Base-by-base conservation (phyloP, 1,140 invertebrate species). In the Drosophila busckii region DNA sequence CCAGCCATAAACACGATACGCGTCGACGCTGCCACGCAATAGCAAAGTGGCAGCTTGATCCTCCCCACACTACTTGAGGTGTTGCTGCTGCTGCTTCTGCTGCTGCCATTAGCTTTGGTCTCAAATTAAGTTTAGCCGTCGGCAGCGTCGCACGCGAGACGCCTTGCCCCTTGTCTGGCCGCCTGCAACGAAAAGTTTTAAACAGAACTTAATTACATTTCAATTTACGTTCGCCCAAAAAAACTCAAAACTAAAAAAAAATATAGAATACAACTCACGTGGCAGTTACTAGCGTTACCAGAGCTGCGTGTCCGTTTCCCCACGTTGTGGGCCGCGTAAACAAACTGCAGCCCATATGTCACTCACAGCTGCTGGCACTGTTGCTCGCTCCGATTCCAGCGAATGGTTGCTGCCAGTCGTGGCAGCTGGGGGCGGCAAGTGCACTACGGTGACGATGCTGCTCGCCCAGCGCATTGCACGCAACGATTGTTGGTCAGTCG, bases 401-500 rank as follows among this genome's bases (percentile, higher is more conserved):
- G 75, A 84, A 34, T 73, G 82, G 65, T 54, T 56, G 66, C 32
- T 46, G 7, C 69, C 68, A 1, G 55, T 46, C 8, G 49, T 49
- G 45, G 56, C 71, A 13, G 8, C 45, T 5, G 34, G 34, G 10
- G 64, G 71, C 28, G 38, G 52, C 12, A 70, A 60, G 7, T 85
- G 73, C 19, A 59, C 80, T 23, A 84, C 84, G 54, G 84, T 86
- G 12, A 86, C 84, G 49, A 83, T 86, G 84, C 82, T 86, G 48
- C 63, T 86, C 32, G 84, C 84, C 61, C 71, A 84, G 34, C 59
- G 80, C 22, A 86, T 86, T 38, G 75, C 75, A 65, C 75, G 75
- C 59, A 84, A 62, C 54, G 66, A 84, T 62, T 61, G 73, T 50
- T 86, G 84, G 84, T 84, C 84, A 86, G 84, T 86, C 80, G 84